Conservation (phyloP, 2,113 vertebrate species). For the Ceyx cyanopectus region DNA sequence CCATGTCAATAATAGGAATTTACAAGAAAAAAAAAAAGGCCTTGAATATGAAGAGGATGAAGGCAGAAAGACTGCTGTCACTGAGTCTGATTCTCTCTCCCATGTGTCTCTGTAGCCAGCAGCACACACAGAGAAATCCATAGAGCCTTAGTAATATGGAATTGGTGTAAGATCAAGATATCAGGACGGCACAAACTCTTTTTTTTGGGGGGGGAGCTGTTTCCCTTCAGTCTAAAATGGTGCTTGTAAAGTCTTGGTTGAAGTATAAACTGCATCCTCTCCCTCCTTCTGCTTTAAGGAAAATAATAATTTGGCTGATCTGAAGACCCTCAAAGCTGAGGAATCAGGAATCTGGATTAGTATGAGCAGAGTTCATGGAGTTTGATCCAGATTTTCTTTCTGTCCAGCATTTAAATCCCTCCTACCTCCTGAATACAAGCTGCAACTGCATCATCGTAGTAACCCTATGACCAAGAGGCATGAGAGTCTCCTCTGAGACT, state of each 20-base stretch:
- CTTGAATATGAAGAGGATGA: constrained; percentile 17
- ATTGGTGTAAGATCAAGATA: background rate
- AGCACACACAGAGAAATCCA: background rate
- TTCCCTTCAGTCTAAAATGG: background rate
- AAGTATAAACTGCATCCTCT: background rate
- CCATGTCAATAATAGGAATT: constrained; percentile 38
- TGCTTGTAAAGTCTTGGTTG: background rate
- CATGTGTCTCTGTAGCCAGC: background rate
- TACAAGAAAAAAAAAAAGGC: background rate
- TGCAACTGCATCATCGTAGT: constrained; percentile 47
- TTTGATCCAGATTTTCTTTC: constrained; percentile 63
- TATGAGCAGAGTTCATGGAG: constrained; percentile 30
- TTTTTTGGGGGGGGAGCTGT: background rate
- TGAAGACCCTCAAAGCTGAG: background rate
- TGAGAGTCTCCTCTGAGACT: constrained; percentile 69
- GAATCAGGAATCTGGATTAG: constrained; percentile 37
- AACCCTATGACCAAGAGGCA: constrained; percentile 71
- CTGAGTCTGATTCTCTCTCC: background rate
- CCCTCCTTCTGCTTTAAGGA: background rate
- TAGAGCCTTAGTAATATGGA: background rate
- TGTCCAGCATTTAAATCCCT: constrained; percentile 41
- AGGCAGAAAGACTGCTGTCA: background rate
- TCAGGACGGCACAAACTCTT: background rate
- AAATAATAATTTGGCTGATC: constrained; percentile 1
- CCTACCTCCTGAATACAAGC: constrained; percentile 1